Evolutionary conservation across 2,113 vertebrate species (phyloP), one percentile per base, ranked within the genome.

Genomic region (Asarcornis scutulata): DNA sequence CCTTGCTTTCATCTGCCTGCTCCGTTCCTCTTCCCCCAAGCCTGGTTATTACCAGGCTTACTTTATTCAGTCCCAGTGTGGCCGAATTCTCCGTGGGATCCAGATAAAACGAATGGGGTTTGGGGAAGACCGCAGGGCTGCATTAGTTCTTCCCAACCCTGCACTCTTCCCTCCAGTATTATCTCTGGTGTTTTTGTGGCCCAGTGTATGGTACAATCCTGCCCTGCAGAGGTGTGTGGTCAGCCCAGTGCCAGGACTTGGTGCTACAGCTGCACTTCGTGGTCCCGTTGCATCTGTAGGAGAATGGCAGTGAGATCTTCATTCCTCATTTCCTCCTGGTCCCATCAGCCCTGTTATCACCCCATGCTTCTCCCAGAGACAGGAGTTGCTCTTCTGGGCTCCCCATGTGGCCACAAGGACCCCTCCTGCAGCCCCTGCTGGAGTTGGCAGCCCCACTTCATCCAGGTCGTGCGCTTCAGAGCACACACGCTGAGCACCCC

Each of bases 11-110:
- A 67, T 60, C 63, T 73, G 58, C 64, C 77, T 78, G 42, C 59
- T 97, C 91, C 32, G 52, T 71, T 94, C 46, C 69, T 94, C 85
- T 89, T 96, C 85, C 58, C 36, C 13, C 44, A 91, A 67, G 77
- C 84, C 60, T 89, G 40, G 23, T 85, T 93, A 86, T 86, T 77
- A 74, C 21, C 22, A 40, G 21, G 48, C 38, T 74, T 87, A 27
- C 66, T 68, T 88, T 83, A 86, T 69, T 60, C 72, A 71, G 36
- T 58, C 23, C 29, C 56, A 42, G 18, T 60, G 91, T 63, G 32
- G 50, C 62, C 74, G 78, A 81, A 89, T 77, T 86, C 71, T 46
- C 34, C 63, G 58, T 79, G 88, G 59, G 46, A 91, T 86, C 40
- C 56, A 79, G 34, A 75, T 79, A 91, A 66, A 50, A 64, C 17